Base-by-base conservation (phyloP, 2,888 invertebrate species). In the Lithophane socia region DNA sequence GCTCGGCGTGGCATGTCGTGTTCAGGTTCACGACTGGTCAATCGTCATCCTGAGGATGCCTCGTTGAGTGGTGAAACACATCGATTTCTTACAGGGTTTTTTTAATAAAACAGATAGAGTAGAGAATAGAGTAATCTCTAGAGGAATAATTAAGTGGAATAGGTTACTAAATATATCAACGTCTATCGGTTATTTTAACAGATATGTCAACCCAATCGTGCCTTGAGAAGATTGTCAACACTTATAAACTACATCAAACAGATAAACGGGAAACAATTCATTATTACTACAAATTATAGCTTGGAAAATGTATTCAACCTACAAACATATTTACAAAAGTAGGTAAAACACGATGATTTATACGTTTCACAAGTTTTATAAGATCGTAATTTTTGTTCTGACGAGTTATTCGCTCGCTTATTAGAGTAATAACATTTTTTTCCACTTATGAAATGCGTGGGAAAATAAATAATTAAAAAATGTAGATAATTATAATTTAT, bases 391-490 rank as follows among this genome's bases (percentile, higher is more conserved):
- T 66, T 66, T 72, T 42, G 47, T 72, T 21, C 24, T 24, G 42
- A 66, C 37, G 37, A 47, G 58, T 66, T 65, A 64, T 71, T 70
- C 12, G 42, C 65, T 68, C n/a, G 47, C 37, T n/a, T 52, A 85
- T 37, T 24, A 66, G 37, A 3, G 65, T 63, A 7, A 70, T 70
- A 77, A 72, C 1, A 68, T 16, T 77, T 80, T 71, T 67, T 66
- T 44, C 16, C n/a, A 56, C 58, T 29, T 69, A 29, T 9, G 3
- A 70, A 63, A 52, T 69, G 69, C 81, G 66, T 85, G 75, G 61
- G 69, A 78, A 85, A 70, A 70, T 73, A 67, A 47, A 61, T 70
- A 72, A 81, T 83, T 85, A 69, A 73, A 67, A 71, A 7, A 68
- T n/a, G n/a, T 12, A 68, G 52, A 29, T 37, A 68, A 37, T 37